Evolutionary conservation across 2,888 invertebrate genomes (phyloP), one percentile per base, ranked within the genome.

Genomic region (Acronicta aceris): DNA sequence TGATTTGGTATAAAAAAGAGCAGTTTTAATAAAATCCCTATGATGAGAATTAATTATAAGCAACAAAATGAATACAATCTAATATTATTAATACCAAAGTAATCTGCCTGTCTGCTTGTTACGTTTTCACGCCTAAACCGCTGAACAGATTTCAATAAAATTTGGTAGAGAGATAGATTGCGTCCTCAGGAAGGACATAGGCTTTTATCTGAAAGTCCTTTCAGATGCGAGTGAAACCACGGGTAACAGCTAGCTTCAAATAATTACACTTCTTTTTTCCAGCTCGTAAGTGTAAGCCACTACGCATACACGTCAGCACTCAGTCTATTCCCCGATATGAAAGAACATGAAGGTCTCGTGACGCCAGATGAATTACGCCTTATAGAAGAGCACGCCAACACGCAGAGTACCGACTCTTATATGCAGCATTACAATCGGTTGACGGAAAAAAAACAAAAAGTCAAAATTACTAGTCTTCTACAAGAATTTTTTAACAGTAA

Each of bases 291-390:
- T 57, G 87, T 94, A 38, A 88, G 86, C 53, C 89, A 94, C 70
- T 84, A 84, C n/a, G 90, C 94, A 0, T 94, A 92, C 63, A 92
- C 90, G 7, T 93, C 92, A 15, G 93, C 95, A 6, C 78, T 95
- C 10, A 95, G 95, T 70, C 79, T 95, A 4, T 95, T 94, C 67
- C 95, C 95, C 4, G 90, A 91, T 47, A 94, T 95, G 92, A 88
- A 87, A 68, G 93, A 95, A 57, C 93, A 95, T 25, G 91, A 91
- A 63, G 89, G 87, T 3, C 75, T 94, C 0, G 64, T 94, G 53
- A 89, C 80, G 12, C 71, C 81, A 0, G 88, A 89, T 25, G 94
- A 94, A 77, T 76, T 93, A 0, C 74, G 78, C 27, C 67, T 50
- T 0, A 89, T 93, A 57, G 87, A 89, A 76, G 67, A 66, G 5